Base-by-base conservation (phyloP, 1,140 invertebrate species). In the Holotrichia oblita region DNA sequence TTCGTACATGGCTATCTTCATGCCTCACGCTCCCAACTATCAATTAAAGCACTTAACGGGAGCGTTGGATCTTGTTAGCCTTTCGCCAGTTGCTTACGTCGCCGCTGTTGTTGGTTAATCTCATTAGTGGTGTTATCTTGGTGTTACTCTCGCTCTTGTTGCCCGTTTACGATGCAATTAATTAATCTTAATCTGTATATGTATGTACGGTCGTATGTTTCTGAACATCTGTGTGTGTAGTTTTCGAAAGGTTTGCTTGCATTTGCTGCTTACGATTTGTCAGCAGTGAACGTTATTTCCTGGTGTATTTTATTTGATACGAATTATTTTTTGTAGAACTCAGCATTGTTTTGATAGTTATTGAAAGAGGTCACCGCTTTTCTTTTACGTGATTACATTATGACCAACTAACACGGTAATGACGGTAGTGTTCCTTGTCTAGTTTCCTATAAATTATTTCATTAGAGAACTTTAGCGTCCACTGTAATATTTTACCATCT, bases 141-240 rank as follows among this genome's bases (percentile, higher is more conserved):
- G 20, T 69, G 61, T 69, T 69, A 69, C 61, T 69, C 61, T 69
- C 61, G 61, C 61, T 69, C 27, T 69, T 22, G 27, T 34, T 69
- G 22, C 61, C 22, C 22, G 22, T 34, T 69, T 69, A 69, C 61
- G 61, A 69, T 34, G 61, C 61, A 69, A 69, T 69, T 55, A 69
- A 69, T 69, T 69, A 69, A 69, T 69, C 61, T 27, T 69, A 69
- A 69, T 69, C 61, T 69, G 61, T 69, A 55, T 55, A 55, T 17
- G 48, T 55, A 55, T 17, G 48, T 55, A 55, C 48, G 48, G 6
- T 55, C 48, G 48, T 55, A 55, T 17, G 17, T 55, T 55, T 17
- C 17, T 55, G 48, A 55, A 55, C 17, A 55, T 55, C 48, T 55
- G 48, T 55, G 17, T 17, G 48, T 55, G 14, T 17, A 14, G 48